A percentile compares a stretch with the other conserved stretches of the same genome.
Conservation (phyloP, 2,113 vertebrate species). For the Aix galericulata region DNA sequence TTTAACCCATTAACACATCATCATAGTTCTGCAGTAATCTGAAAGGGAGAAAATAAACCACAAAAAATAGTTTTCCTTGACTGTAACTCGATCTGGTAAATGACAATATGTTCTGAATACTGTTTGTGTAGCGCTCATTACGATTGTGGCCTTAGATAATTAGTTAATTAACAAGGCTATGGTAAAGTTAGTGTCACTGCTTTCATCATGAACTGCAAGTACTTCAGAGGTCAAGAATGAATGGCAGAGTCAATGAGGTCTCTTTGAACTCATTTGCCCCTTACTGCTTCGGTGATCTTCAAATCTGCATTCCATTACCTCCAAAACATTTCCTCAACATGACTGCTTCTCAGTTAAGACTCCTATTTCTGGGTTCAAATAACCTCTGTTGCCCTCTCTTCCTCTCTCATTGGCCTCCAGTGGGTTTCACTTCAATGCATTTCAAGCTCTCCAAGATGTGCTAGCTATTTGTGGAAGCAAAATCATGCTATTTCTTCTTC, state of each 20-base stretch:
- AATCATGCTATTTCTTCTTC: neutral
- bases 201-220: constrained; percentile 31
- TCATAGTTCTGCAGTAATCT: neutral
- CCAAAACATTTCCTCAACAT: constrained; percentile 7
- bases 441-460: constrained; percentile 3
- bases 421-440: constrained; percentile 24
- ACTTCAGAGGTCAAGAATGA: constrained; percentile 44
- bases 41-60: neutral
- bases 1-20: constrained; percentile 30
- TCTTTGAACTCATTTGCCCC: constrained; percentile 57
- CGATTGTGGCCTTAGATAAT: constrained; percentile 1
- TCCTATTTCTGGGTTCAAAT: constrained; percentile 5
- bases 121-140: constrained; percentile 31
- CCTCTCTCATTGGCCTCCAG: neutral
- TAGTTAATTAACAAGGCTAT: constrained; percentile 41
- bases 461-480: neutral
- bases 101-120: constrained; percentile 20
- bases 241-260: constrained; percentile 43
- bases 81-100: constrained; percentile 26
- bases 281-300: constrained; percentile 24
- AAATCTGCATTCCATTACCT: constrained; percentile 55
- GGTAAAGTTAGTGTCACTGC: neutral
- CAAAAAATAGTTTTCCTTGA: constrained; percentile 33
- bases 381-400: constrained; percentile 19
- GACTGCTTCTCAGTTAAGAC: neutral